These are phyloP conservation scores for Habrosyne pyritoides DNA, from an alignment of 2,888 invertebrate species.

Conservation along the genomic window DNA sequence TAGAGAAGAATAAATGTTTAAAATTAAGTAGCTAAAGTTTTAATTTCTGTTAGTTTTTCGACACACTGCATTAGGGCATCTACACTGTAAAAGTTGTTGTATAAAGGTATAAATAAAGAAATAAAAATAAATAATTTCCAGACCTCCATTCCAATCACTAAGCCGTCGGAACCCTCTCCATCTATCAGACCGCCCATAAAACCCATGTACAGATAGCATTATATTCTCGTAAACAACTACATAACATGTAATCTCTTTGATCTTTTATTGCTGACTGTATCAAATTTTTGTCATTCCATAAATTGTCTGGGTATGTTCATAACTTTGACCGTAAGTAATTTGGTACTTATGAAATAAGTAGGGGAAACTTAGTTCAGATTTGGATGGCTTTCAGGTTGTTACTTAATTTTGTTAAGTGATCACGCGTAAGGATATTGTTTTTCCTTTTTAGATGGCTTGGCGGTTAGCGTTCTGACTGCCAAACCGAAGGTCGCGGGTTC, in stretches of 20 bases:
- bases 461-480: too few species aligned
- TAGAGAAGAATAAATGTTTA: too few species aligned
- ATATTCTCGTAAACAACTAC: conserved; percentile 4
- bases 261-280: conserved; percentile 6
- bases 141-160: not conserved
- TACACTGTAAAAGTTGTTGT: too few species aligned
- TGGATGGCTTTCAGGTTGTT: conserved; percentile 14
- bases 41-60: too few species aligned
- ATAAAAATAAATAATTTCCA: not conserved
- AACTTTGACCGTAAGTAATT: conserved; percentile 21
- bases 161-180: not conserved
- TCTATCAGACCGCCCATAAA: not conserved
- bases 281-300: conserved; percentile 22
- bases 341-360: conserved; percentile 18
- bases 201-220: conserved; percentile 3
- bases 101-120: too few species aligned
- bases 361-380: conserved; percentile 20
- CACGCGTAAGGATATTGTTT: not conserved
- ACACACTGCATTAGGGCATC: not conserved
- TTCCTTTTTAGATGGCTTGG: too few species aligned
- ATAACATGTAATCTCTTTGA: conserved; percentile 7
- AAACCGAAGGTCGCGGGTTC: too few species aligned
- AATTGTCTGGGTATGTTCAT: conserved; percentile 23
- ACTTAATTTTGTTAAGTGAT: conserved; percentile 13
- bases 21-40: too few species aligned